These are phyloP conservation scores for Sinhomidia bicolor DNA, from an alignment of 2,888 invertebrate genomes.

Conservation along the genomic window DNA sequence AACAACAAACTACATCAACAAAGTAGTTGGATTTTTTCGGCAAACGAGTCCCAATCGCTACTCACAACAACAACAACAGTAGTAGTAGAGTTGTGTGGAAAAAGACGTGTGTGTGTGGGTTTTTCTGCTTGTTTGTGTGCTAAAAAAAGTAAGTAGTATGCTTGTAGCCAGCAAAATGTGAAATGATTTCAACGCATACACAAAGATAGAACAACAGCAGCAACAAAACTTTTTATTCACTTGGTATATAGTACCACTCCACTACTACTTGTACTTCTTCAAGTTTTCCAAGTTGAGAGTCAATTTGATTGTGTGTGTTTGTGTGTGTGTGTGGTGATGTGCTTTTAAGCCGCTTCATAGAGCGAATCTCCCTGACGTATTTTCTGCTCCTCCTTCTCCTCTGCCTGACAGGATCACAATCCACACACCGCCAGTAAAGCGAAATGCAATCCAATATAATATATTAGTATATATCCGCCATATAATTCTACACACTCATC, in stretches of 20 bases:
- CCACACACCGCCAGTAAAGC: no score
- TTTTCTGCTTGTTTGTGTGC: slow-evolving; percentile 1
- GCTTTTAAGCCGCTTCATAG: slow-evolving; percentile 41
- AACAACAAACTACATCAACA: neutral
- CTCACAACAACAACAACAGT: neutral
- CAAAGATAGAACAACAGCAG: neutral
- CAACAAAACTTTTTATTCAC: slow-evolving; percentile 8
- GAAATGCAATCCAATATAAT: slow-evolving; percentile 48
- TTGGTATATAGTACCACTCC: no score
- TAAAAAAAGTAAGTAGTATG: slow-evolving; percentile 21
- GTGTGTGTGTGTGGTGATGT: neutral
- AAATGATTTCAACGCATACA: slow-evolving; percentile 54
- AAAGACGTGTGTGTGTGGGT: neutral
- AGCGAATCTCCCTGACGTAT: slow-evolving; percentile 47
- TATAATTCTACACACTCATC: neutral
- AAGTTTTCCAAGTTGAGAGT: neutral
- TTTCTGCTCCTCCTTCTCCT: slow-evolving; percentile 34
- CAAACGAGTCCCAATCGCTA: neutral
- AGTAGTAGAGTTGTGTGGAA: neutral
- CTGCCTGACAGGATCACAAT: slow-evolving; percentile 6
- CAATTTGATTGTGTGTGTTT: neutral
- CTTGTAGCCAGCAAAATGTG: slow-evolving; percentile 48
- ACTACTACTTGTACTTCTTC: no score
- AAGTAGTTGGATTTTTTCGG: neutral
- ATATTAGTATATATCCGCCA: slow-evolving; percentile 1